Evolutionary conservation across 2,113 vertebrate species (phyloP).

Genomic region (Cyprinodon brontotheroides): DNA sequence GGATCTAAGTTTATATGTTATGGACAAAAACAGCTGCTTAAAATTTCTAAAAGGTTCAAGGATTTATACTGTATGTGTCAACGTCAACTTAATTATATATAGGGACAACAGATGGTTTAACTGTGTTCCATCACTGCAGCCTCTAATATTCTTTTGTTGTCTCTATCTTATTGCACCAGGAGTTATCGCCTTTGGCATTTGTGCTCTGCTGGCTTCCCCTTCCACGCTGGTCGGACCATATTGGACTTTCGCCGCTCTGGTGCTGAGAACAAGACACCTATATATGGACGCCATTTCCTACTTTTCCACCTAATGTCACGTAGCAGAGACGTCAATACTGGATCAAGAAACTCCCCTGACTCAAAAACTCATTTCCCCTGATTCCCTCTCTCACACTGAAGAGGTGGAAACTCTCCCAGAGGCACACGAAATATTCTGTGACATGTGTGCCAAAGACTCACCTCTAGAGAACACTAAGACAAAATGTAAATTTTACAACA

Average conservation of each 20-base stretch:
- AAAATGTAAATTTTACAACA: neutral
- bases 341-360: neutral
- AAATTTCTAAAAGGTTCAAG: neutral
- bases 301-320: neutral
- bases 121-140: neutral
- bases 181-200: conserved; percentile 81
- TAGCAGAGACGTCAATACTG: neutral
- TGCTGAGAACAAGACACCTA: conserved; percentile 28
- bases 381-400: neutral
- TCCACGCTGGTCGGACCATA: conserved; percentile 81
- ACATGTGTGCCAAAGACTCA: neutral
- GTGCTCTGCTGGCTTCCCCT: conserved; percentile 84
- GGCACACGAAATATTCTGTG: neutral
- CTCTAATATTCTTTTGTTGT: neutral
- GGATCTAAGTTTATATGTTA: too few species aligned
- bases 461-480: neutral
- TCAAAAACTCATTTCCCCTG: neutral
- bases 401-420: neutral
- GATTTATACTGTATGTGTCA: neutral
- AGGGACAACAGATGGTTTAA: too few species aligned
- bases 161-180: conserved; percentile 50
- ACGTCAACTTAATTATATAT: too few species aligned
- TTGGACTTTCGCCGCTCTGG: conserved; percentile 69
- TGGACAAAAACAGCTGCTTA: neutral
- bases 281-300: conserved; percentile 6